Evolutionary conservation across 2,113 vertebrate genomes (phyloP), one percentile per base, ranked within the genome.

Genomic region (Odobenus rosmarus): DNA sequence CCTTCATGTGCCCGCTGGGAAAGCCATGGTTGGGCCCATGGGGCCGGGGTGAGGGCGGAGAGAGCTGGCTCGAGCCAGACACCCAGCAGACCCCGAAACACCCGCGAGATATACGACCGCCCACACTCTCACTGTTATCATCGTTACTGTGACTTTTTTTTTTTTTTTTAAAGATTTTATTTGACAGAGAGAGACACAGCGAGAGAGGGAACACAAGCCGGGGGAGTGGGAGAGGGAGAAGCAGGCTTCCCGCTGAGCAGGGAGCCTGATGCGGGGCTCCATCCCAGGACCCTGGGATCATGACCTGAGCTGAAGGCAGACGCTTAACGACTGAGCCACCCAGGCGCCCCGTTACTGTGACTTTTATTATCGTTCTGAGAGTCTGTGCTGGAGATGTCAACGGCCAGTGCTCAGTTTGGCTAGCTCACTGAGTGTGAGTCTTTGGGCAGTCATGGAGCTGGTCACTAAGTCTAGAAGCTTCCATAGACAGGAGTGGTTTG

Each of bases 1-100:
- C 14, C 55, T 36, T 24, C 15, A 19, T 2, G 26, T 4, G 2
- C 26, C 19, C 1, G 21, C 16, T n/a, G 42, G 28, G 33, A 74
- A 28, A 21, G 10, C 36, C 36, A 24, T 0, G 7, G 1, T 7
- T 55, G n/a, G n/a, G 55, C 7, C 57, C 4, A 4, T 0, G 4
- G 23, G n/a, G 55, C 46, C 76, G 67, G 11, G 0, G 12, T 62
- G n/a, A 33, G 24, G 31, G 14, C 13, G 24, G 19, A 9, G 36
- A 55, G 28, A 62, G 26, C 7, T 7, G 4, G 11, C 46, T 39
- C 11, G 26, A 10, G 24, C 3, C 33, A 67, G 18, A 62, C 36
- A 26, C 59, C 14, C 24, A 55, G 61, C 46, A 80, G 88, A 39
- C 21, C 18, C 33, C 5, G 12, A 53, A 67, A 14, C 12, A 23